phyloP scores from a whole-genome alignment of 2,113 vertebrate species.

The Axis porcinus region DNA sequence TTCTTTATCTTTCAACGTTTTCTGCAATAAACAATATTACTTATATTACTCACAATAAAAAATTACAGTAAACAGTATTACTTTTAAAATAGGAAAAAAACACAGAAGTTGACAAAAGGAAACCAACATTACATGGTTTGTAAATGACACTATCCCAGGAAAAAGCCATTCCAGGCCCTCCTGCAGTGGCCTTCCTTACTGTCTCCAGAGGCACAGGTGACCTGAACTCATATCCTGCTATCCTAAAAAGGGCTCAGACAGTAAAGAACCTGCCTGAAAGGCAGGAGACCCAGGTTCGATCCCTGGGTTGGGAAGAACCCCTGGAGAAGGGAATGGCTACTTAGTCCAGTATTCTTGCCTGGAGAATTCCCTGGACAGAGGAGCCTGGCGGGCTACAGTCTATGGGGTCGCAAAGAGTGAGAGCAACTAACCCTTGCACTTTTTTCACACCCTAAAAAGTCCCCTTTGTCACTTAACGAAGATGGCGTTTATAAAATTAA shows the following conservation, averaged over 20 bases:
- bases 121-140: background rate
- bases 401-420: background rate
- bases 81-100: constrained; percentile 25
- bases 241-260: background rate
- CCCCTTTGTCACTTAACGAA: background rate
- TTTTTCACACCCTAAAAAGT: background rate
- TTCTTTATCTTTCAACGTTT: constrained; percentile 15
- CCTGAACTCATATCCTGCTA: background rate
- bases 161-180: background rate
- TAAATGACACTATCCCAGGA: background rate
- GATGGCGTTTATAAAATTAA: background rate
- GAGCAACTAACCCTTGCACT: rapidly evolving
- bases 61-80: constrained; percentile 38
- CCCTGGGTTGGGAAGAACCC: background rate
- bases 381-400: background rate
- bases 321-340: background rate
- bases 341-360: background rate
- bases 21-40: constrained; percentile 18
- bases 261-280: background rate
- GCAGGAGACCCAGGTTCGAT: background rate
- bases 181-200: background rate
- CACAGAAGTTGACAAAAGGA: constrained; percentile 14
- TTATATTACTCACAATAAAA: constrained; percentile 49
- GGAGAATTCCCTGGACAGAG: background rate
- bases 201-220: background rate